Percentiles rank a stretch among this genome's conserved stretches.
Conservation (phyloP, 2,888 invertebrate species). For the Thereva nobilitata region DNA sequence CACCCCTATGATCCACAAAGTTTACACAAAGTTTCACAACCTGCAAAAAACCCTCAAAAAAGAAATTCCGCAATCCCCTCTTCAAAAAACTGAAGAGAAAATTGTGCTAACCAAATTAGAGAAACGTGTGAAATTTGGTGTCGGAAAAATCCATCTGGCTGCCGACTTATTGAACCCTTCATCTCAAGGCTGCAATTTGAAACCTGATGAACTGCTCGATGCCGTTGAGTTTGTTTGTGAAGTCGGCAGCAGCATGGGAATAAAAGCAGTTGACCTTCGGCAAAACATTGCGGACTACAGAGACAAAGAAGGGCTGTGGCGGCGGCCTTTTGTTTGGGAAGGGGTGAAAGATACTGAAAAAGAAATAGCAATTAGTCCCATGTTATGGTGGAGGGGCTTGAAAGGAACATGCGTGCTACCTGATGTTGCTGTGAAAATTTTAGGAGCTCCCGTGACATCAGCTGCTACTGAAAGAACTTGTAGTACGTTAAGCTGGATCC, state of each 20-base stretch:
- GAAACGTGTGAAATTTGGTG: conserved; percentile 5
- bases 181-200: conserved; percentile 3
- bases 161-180: background rate
- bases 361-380: conserved; percentile 16
- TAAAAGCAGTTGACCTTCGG: background rate
- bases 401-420: conserved; percentile 42
- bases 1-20: conserved; percentile 1
- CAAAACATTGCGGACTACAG: background rate
- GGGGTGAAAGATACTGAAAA: background rate
- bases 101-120: conserved; percentile 3
- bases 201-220: background rate
- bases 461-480: conserved; percentile 47
- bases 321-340: background rate
- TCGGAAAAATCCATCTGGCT: background rate
- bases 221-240: background rate
- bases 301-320: conserved; percentile 8
- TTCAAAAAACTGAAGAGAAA: background rate
- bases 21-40: background rate
- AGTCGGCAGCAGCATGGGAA: background rate
- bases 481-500: conserved; percentile 46
- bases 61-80: conserved; percentile 1
- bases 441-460: conserved; percentile 44
- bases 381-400: conserved; percentile 44
- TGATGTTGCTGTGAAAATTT: conserved; percentile 43
- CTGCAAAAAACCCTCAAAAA: background rate